Conservation (phyloP, 2,888 invertebrate species). For the Galerucella pusilla region DNA sequence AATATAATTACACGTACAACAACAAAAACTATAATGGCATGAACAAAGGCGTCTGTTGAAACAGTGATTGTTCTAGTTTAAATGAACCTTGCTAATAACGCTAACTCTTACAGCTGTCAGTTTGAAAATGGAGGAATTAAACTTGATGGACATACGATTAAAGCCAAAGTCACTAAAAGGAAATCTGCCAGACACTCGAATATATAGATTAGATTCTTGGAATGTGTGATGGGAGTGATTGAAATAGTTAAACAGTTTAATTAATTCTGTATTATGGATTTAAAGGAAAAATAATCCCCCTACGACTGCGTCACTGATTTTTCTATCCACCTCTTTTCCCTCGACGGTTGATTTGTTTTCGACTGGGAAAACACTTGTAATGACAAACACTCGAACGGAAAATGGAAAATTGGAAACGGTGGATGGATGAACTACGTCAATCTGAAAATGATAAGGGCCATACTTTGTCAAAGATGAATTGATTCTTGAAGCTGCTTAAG, state of each 20-base stretch:
- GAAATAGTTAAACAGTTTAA: not conserved
- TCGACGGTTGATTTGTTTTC: constrained; percentile 53
- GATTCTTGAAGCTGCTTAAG: constrained; percentile 26
- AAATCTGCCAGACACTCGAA: constrained; percentile 1
- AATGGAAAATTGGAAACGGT: constrained; percentile 44
- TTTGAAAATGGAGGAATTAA: not conserved
- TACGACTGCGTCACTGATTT: constrained; percentile 8
- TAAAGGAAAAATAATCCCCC: not conserved
- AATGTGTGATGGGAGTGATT: not conserved
- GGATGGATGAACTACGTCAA: constrained; percentile 37
- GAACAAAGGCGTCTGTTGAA: too few relatives aligned
- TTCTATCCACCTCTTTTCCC: constrained; percentile 37
- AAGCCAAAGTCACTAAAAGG: constrained; percentile 3
- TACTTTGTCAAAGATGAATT: constrained; percentile 36
- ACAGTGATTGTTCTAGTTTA: too few relatives aligned
- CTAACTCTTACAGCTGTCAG: not conserved
- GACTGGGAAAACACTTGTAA: constrained; percentile 49
- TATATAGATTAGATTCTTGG: not conserved
- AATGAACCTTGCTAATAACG: not conserved
- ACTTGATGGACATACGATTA: not conserved
- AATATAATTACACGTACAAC: too few relatives aligned
- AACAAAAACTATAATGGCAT: too few relatives aligned
- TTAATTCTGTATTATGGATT: too few relatives aligned
- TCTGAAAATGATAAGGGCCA: constrained; percentile 31
- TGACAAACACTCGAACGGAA: constrained; percentile 46